phyloP scores from a whole-genome alignment of 1,140 invertebrate genomes.

The Antheraea pernyi region DNA sequence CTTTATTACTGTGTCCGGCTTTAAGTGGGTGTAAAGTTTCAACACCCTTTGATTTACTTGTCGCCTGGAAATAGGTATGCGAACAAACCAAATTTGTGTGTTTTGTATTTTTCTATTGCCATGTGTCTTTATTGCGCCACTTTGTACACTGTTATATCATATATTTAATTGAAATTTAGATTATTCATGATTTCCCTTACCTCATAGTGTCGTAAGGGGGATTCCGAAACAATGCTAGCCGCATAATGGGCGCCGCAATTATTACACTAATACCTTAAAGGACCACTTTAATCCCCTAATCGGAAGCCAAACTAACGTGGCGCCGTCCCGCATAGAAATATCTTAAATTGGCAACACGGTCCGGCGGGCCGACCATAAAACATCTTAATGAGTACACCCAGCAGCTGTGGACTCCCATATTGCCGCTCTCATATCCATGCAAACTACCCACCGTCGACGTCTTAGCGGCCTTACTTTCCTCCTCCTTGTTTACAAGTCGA shows the following conservation, averaged over 20 bases:
- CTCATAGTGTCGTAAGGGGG: slow-evolving; percentile 43
- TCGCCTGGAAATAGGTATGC: slow-evolving; percentile 58
- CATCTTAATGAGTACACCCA: slow-evolving; percentile 76
- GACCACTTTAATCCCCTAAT: slow-evolving; percentile 74
- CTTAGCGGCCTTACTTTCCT: slow-evolving; percentile 73
- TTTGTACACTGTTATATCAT: slow-evolving; percentile 1
- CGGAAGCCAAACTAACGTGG: slow-evolving; percentile 75
- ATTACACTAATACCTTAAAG: slow-evolving; percentile 73
- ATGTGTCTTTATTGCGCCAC: slow-evolving; percentile 28
- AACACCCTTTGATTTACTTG: slow-evolving; percentile 78
- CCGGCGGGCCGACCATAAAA: slow-evolving; percentile 75
- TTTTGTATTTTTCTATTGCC: slow-evolving; percentile 47
- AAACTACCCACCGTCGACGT: slow-evolving; percentile 72
- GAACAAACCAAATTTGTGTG: slow-evolving; percentile 49
- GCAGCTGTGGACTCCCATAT: slow-evolving; percentile 73
- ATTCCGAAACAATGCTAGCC: slow-evolving; percentile 51
- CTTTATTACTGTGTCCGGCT: slow-evolving; percentile 78
- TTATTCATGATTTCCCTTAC: slow-evolving; percentile 12
- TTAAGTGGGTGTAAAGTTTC: slow-evolving; percentile 79
- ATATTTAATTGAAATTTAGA: slow-evolving; percentile 12
- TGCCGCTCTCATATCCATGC: slow-evolving; percentile 76
- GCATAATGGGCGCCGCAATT: slow-evolving; percentile 67
- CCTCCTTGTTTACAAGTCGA: slow-evolving; percentile 75
- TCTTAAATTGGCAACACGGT: slow-evolving; percentile 77
- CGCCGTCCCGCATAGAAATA: slow-evolving; percentile 76